Conservation (phyloP, 2,888 invertebrate genomes). For the Pteria penguin region DNA sequence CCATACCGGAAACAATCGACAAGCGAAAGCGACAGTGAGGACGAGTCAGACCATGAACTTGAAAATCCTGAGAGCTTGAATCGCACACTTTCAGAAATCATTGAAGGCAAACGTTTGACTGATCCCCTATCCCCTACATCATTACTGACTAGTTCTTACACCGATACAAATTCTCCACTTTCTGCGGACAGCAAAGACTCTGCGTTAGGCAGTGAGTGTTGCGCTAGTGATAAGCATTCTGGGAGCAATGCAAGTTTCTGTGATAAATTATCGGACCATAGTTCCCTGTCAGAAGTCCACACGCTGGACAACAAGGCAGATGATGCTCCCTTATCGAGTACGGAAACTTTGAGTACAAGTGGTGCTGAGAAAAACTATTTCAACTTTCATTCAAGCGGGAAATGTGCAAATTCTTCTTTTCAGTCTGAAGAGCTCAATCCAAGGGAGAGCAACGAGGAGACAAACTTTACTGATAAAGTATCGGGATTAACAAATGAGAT, state of each 20-base stretch:
- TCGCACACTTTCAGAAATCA: conserved; percentile 71
- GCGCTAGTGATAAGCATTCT: background rate
- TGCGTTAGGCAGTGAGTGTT: background rate
- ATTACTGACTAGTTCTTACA: background rate
- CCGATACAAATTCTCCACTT: background rate
- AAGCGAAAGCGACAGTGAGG: conserved; percentile 56
- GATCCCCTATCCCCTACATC: background rate
- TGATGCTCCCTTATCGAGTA: background rate
- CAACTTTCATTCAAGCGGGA: background rate
- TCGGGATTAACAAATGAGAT: no score
- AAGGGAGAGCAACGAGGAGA: no score
- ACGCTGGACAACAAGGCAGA: background rate
- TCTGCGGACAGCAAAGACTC: background rate
- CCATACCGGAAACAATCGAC: conserved; percentile 33
- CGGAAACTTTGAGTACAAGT: background rate
- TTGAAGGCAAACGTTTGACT: conserved; percentile 64
- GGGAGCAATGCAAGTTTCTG: background rate
- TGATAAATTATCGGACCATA: background rate
- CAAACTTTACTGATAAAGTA: no score
- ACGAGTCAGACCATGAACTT: conserved; percentile 64
- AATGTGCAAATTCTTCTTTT: background rate
- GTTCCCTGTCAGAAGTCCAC: background rate
- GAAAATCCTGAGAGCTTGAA: conserved; percentile 72
- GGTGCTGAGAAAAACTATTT: background rate
- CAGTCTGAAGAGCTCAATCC: background rate